Evolutionary conservation across 2,797 vertebrate genomes (phyloP), one percentile per base, ranked within the genome.

Genomic region (Enteromius paludinosus): DNA sequence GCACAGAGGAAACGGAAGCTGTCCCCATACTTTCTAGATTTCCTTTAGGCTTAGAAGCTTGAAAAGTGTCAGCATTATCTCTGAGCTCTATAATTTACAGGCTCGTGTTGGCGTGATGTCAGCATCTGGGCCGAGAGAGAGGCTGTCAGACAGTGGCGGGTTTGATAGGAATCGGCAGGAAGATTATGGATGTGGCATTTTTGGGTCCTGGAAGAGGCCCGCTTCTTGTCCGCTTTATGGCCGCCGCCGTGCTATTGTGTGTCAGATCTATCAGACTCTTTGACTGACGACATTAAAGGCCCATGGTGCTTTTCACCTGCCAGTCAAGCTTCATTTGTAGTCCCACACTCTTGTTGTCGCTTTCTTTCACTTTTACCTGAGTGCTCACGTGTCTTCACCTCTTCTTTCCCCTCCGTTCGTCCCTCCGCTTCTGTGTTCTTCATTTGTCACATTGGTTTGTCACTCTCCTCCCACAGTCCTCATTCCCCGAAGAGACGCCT

Each of bases 161-260:
- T 89, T 84, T 91, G 92, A 93, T 92, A 85, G 86, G 87, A 92
- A 92, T 90, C 89, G 89, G 89, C 92, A 91, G 88, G 85, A 84
- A 90, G 89, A 92, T 92, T 91, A 92, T 91, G 84, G 84, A 90
- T 82, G 89, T 91, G 90, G 88, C 89, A 89, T 91, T 91, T 91
- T 89, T 75, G 87, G 89, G 83, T 89, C 86, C 83, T 84, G 65
- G 86, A 86, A 88, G 77, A 0, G 54, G 80, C 66, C 79, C 1
- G 49, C 71, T 54, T 81, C 79, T 70, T 15, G 80, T 86, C 81
- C 78, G 65, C 23, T 84, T 78, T 11, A 75, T 38, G 84, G 84
- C 76, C 25, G 54, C 18, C 15, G 38, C 15, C 15, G 38, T 66
- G 35, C 78, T 69, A 77, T 78, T 86, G 83, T 86, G 83, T 85